Evolutionary conservation across 2,888 invertebrate species (phyloP).

Genomic region (Galerucella pusilla): DNA sequence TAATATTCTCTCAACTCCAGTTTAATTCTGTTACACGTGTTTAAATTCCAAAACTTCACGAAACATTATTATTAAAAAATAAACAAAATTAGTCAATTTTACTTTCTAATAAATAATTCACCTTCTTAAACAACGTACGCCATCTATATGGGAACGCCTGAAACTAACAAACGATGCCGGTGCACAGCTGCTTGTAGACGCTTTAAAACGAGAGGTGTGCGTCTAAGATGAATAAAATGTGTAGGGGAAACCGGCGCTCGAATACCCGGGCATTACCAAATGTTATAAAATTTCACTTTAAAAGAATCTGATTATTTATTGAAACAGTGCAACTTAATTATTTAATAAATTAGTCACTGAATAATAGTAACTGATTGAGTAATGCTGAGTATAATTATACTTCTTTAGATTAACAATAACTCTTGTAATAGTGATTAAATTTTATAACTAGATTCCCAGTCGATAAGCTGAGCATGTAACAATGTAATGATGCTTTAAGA

Average conservation of each 20-base stretch:
- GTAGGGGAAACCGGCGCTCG: slow-evolving; percentile 27
- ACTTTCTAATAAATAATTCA: slow-evolving; percentile 10
- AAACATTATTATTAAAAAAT: slow-evolving; percentile 15
- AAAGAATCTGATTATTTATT: too few relatives aligned
- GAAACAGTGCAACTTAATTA: too few relatives aligned
- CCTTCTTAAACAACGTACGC: slow-evolving; percentile 45
- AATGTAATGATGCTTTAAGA: too few relatives aligned
- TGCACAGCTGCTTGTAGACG: slow-evolving; percentile 37
- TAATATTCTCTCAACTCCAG: neutral
- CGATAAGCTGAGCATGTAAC: too few relatives aligned
- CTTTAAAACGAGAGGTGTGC: slow-evolving; percentile 48
- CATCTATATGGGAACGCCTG: slow-evolving; percentile 57
- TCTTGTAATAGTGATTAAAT: too few relatives aligned
- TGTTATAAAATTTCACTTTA: neutral
- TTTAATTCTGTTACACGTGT: neutral
- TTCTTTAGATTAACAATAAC: too few relatives aligned
- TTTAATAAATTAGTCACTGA: too few relatives aligned
- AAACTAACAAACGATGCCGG: slow-evolving; percentile 47
- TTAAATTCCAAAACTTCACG: neutral
- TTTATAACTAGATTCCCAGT: too few relatives aligned
- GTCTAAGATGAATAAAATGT: slow-evolving; percentile 51
- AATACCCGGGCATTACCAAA: neutral
- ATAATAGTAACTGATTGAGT: too few relatives aligned
- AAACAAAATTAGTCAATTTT: slow-evolving; percentile 18
- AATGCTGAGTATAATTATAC: too few relatives aligned